Percentiles rank a stretch among this genome's conserved stretches.
phyloP scores from a whole-genome alignment of 2,113 vertebrate species.

The zebrafish (Danio rerio) region GRCz12tu NC_133178.1:53455001-53455500 shows the following conservation, averaged over 20 bases:
- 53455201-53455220: constrained; percentile 2
- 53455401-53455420: too few relatives aligned
- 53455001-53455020: constrained; percentile 19
- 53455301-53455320: not conserved
- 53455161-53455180: not conserved
- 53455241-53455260: too few relatives aligned
- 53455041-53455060: constrained; percentile 18
- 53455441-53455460: too few relatives aligned
- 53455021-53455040: constrained; percentile 21
- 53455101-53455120: not conserved
- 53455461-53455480: too few relatives aligned
- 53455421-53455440: too few relatives aligned
- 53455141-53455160: not conserved
- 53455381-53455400: too few relatives aligned
- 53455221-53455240: constrained; percentile 56
- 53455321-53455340: too few relatives aligned
- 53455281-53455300: constrained; percentile 2
- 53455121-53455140: too few relatives aligned
- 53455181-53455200: not conserved
- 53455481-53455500: too few relatives aligned
- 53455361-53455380: too few relatives aligned
- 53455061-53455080: constrained; percentile 13
- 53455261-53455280: too few relatives aligned
- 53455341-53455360: too few relatives aligned
- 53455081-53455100: not conserved